These are phyloP conservation scores for Caenorhabditis inopinata DNA, from an alignment of 1,140 invertebrate species.

Conservation along the genomic window DNA sequence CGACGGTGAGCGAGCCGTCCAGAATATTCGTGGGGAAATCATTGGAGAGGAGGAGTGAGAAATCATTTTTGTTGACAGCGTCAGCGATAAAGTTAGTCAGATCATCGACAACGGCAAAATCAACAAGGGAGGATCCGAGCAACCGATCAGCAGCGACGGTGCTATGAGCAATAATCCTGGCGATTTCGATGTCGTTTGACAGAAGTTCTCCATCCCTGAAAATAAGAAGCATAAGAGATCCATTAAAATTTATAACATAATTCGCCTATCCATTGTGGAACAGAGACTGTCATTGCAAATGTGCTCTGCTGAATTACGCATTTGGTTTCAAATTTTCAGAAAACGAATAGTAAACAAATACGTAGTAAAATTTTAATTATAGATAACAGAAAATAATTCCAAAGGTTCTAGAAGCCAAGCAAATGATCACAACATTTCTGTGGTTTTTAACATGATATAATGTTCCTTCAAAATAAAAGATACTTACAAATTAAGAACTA, in stretches of 20 bases:
- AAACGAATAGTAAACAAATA: too few species aligned
- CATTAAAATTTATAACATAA: neutral
- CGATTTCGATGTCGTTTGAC: constrained; percentile 34
- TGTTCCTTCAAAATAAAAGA: neutral
- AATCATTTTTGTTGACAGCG: neutral
- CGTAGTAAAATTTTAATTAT: too few species aligned
- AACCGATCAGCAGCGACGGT: neutral
- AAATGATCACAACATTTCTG: too few species aligned
- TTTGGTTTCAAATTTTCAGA: too few species aligned
- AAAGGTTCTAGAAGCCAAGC: too few species aligned
- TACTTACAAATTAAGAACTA: constrained; percentile 28
- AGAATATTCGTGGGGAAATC: neutral
- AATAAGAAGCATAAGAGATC: too few species aligned
- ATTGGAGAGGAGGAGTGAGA: neutral
- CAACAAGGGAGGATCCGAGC: constrained; percentile 8
- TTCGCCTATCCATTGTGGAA: too few species aligned
- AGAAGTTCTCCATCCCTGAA: constrained; percentile 34
- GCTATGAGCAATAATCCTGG: constrained; percentile 30
- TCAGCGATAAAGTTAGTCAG: neutral
- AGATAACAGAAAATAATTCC: too few species aligned
- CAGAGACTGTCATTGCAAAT: too few species aligned
- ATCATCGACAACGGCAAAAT: constrained; percentile 1
- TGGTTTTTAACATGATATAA: too few species aligned
- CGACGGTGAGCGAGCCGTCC: neutral
- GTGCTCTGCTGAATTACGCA: too few species aligned